Conservation (phyloP, 2,113 vertebrate species). For the Pygoscelis antarcticus region DNA sequence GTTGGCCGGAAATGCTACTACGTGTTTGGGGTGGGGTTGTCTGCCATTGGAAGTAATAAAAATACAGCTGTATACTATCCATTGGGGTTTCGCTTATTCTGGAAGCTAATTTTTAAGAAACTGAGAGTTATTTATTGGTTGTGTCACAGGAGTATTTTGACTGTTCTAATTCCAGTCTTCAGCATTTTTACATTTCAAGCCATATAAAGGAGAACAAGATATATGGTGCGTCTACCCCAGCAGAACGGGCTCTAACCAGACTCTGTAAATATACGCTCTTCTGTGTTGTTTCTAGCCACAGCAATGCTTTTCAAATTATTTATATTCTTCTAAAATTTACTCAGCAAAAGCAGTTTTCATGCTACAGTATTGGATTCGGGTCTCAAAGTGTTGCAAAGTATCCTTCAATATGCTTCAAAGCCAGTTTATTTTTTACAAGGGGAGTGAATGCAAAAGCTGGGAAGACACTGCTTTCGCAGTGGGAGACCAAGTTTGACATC, state of each 20-base stretch:
- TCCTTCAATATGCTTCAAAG: not conserved
- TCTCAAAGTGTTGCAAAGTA: not conserved
- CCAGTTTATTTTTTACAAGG: not conserved
- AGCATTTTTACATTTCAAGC: not conserved
- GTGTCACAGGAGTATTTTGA: not conserved
- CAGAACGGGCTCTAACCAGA: not conserved
- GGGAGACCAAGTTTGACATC: not conserved
- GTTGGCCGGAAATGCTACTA: not conserved
- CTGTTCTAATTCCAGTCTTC: not conserved
- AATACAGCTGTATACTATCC: not conserved
- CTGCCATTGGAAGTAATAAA: not conserved
- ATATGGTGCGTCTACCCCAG: not conserved
- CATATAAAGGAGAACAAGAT: not conserved
- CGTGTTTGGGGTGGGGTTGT: not conserved
- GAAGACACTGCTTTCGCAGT: not conserved
- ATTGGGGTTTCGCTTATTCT: not conserved
- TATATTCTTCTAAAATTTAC: not conserved
- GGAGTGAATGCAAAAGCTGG: not conserved
- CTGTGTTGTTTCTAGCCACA: not conserved
- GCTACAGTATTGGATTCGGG: not conserved
- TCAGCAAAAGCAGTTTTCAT: not conserved
- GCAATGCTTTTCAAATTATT: not conserved
- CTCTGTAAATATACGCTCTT: not conserved
- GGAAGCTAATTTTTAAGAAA: slow-evolving; percentile 16
- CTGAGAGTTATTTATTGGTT: not conserved